Conservation (phyloP, 2,888 invertebrate species). For the Dryococelus australis region DNA sequence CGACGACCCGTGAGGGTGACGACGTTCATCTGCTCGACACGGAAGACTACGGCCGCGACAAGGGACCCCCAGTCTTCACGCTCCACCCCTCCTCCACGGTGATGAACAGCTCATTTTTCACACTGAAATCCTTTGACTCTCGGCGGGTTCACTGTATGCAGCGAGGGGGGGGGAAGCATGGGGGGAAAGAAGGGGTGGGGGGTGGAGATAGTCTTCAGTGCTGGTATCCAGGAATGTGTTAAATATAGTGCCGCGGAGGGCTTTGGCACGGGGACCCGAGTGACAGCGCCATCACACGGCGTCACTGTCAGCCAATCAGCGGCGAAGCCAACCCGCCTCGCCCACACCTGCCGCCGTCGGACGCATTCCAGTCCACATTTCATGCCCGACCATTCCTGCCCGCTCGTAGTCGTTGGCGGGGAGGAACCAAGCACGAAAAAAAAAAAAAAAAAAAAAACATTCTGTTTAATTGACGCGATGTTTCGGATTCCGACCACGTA, state of each 20-base stretch:
- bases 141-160: not conserved
- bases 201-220: not conserved
- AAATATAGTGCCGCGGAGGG: not conserved
- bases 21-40: not conserved
- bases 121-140: not conserved
- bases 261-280: not conserved
- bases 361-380: not conserved
- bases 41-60: not conserved
- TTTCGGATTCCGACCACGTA: slow-evolving; percentile 16
- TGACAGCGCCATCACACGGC: not conserved
- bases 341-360: not conserved
- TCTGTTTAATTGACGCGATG: not conserved
- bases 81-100: too few relatives aligned
- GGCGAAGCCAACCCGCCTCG: not conserved
- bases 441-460: not conserved
- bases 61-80: not conserved
- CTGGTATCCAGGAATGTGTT: not conserved
- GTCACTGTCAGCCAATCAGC: not conserved
- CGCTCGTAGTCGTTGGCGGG: not conserved
- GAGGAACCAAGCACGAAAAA: too few relatives aligned
- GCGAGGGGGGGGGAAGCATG: not conserved
- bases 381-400: not conserved
- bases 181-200: not conserved
- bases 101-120: not conserved
- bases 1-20: not conserved